A percentile compares a stretch with the other conserved stretches of the same genome.
These are phyloP conservation scores for Clamator glandarius DNA, from an alignment of 2,797 vertebrate species.

Conservation along the genomic window DNA sequence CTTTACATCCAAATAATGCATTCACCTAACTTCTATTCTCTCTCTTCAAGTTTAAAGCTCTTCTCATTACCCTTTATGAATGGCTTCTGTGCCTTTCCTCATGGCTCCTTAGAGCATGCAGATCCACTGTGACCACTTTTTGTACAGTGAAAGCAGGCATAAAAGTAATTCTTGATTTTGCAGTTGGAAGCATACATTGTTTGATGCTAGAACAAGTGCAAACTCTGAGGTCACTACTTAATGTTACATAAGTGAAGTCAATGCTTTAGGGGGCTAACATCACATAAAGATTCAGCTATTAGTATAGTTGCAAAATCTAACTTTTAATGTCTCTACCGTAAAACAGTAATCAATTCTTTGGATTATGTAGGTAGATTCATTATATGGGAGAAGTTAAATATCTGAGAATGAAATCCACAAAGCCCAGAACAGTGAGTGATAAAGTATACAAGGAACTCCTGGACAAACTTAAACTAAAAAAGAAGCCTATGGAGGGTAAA, in stretches of 20 bases:
- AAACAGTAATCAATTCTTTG: background rate
- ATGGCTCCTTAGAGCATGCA: background rate
- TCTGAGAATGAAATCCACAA: background rate
- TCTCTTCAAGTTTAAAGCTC: background rate
- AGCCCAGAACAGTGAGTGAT: background rate
- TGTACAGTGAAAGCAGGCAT: background rate
- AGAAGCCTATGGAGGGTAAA: too few species aligned
- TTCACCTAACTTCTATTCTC: background rate
- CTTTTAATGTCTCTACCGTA: background rate
- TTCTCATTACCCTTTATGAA: background rate
- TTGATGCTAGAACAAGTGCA: background rate
- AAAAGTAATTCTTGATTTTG: background rate
- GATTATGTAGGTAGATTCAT: background rate
- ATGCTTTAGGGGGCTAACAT: background rate
- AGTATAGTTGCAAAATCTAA: background rate
- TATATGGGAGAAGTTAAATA: background rate
- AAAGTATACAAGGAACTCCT: background rate
- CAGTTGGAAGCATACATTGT: background rate
- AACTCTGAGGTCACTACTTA: background rate
- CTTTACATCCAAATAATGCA: background rate
- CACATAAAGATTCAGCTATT: background rate
- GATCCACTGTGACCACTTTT: background rate
- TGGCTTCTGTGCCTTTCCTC: background rate
- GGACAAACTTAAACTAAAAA: too few species aligned
- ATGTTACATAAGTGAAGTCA: background rate